These are phyloP conservation scores for Semibalanus balanoides DNA, from an alignment of 1,140 invertebrate species.

Conservation along the genomic window DNA sequence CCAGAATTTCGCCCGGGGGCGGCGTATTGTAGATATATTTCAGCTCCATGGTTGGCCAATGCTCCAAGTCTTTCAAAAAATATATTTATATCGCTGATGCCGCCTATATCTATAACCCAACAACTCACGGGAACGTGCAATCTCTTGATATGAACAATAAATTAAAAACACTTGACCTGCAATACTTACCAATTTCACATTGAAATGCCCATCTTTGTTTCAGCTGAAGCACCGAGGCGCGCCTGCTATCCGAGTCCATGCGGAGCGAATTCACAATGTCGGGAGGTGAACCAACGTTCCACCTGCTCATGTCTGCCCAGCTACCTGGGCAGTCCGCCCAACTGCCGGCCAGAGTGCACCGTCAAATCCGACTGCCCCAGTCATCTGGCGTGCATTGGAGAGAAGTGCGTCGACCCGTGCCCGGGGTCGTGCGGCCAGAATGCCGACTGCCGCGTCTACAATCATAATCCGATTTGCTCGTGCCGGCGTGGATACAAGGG, in stretches of 20 bases:
- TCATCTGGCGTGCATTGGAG: conserved; percentile 45
- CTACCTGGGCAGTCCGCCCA: conserved; percentile 60
- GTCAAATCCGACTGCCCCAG: conserved; percentile 67
- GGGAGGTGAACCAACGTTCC: conserved; percentile 56
- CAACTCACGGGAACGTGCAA: too few species aligned
- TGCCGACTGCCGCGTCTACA: conserved; percentile 62
- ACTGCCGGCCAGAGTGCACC: conserved; percentile 48
- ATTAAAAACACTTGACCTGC: too few species aligned
- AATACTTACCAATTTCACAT: too few species aligned
- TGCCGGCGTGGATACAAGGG: conserved; percentile 49
- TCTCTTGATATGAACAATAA: too few species aligned
- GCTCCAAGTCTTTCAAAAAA: too few species aligned
- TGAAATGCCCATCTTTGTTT: neutral
- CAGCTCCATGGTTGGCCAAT: too few species aligned
- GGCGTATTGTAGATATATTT: too few species aligned
- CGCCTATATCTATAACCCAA: too few species aligned
- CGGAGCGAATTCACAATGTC: conserved; percentile 62
- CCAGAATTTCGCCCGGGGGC: too few species aligned
- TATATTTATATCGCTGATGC: too few species aligned
- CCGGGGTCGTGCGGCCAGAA: conserved; percentile 45
- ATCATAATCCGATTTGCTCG: conserved; percentile 47
- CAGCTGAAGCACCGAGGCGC: conserved; percentile 25
- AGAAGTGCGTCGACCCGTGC: conserved; percentile 55
- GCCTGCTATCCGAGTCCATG: conserved; percentile 36
- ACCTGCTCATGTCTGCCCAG: conserved; percentile 59